Percentiles rank a stretch among this genome's conserved stretches.
These are phyloP conservation scores for Uromys caudimaculatus DNA, from an alignment of 2,797 vertebrate species.

Conservation along the genomic window DNA sequence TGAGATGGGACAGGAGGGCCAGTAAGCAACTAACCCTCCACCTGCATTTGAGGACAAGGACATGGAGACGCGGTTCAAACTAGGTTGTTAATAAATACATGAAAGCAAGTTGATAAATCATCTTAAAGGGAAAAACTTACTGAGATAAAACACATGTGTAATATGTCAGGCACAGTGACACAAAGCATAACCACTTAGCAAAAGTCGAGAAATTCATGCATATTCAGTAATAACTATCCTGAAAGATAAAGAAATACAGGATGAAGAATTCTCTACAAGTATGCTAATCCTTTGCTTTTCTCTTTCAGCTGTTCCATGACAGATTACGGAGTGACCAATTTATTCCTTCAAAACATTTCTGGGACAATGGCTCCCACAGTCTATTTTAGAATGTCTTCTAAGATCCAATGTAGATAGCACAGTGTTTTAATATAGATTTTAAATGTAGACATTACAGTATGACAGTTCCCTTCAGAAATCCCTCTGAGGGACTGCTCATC, in stretches of 20 bases:
- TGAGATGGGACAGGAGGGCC: slow-evolving; percentile 36
- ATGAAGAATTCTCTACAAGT: neutral
- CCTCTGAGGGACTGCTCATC: neutral
- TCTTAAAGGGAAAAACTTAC: slow-evolving; percentile 47
- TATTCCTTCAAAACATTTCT: slow-evolving; percentile 54
- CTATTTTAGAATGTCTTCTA: slow-evolving; percentile 44
- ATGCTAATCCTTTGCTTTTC: neutral
- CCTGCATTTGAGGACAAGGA: slow-evolving; percentile 17
- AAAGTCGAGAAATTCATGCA: neutral
- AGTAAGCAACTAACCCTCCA: slow-evolving; percentile 62
- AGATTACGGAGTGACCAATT: slow-evolving; percentile 1
- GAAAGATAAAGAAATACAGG: neutral
- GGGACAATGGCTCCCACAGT: slow-evolving; percentile 21
- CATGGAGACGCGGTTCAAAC: slow-evolving; percentile 38
- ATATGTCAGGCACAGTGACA: slow-evolving; percentile 41
- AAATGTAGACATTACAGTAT: slow-evolving; percentile 10
- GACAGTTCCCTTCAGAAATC: slow-evolving; percentile 2
- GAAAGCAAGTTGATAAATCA: slow-evolving; percentile 29
- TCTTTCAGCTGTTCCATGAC: neutral
- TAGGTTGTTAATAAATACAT: slow-evolving; percentile 9
- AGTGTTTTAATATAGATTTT: slow-evolving; percentile 1
- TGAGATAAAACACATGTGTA: neutral
- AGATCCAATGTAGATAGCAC: slow-evolving; percentile 2
- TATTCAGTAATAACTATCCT: neutral
- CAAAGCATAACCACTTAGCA: slow-evolving; percentile 23